Base-by-base conservation (phyloP, 2,797 vertebrate species). In the Characodon lateralis region DNA sequence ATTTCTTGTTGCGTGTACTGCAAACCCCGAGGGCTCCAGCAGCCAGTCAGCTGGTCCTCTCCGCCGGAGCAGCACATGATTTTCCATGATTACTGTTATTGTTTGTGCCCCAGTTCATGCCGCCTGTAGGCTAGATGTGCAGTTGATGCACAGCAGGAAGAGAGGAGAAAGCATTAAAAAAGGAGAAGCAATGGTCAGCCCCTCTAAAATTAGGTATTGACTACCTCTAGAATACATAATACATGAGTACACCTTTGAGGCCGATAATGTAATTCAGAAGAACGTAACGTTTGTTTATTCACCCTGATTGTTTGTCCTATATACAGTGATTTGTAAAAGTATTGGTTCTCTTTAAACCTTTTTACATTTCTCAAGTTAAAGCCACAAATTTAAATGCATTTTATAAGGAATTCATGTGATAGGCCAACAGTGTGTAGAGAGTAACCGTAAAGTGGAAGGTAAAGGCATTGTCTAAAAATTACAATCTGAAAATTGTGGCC, bases 21-120 rank as follows among this genome's bases (percentile, higher is more conserved):
- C 74, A 82, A 81, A 68, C 79, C 88, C 89, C 87, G 50, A 24
- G 87, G 92, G 91, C 92, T 86, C 77, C 80, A 84, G 93, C 92
- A 87, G 86, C 84, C 89, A 91, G 93, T 95, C 95, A 95, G 94
- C 94, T 94, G 94, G 91, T 95, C 91, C 90, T 84, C 83, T 90
- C 89, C 74, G 71, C 87, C 88, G 72, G 87, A 91, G 91, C 92
- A 92, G 89, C 95, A 92, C 94, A 94, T 96, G 93, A 95, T 93
- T 91, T 88, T 88, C 90, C 82, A 88, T 94, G 93, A 95, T 94
- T 90, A 91, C 91, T 84, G 89, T 94, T 94, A 93, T 95, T 95
- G 94, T 94, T 92, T 92, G 93, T 94, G 93, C 83, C 91, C 92
- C 91, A 93, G 90, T 94, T 94, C 93, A 83, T 66, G 76, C 71